Evolutionary conservation across 2,113 vertebrate species (phyloP).

Genomic region (Tauraco erythrolophus): DNA sequence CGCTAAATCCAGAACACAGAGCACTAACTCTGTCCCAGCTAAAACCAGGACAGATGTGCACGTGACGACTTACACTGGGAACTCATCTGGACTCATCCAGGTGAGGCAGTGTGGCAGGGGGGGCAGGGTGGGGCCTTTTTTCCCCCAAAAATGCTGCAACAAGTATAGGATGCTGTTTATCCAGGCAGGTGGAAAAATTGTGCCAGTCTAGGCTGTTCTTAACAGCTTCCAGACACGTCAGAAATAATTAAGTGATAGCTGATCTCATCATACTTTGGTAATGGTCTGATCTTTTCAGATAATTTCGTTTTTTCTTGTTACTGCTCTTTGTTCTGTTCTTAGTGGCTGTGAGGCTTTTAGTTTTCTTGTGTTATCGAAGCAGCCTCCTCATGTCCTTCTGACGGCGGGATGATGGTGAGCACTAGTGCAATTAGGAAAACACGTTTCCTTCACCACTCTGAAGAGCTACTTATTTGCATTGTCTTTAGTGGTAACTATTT

Average conservation of each 20-base stretch:
- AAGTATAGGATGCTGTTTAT: background rate
- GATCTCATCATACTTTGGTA: background rate
- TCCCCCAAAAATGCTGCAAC: background rate
- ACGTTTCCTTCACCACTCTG: background rate
- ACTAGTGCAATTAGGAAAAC: background rate
- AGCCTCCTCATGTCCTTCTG: background rate
- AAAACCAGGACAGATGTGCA: background rate
- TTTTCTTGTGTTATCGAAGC: background rate
- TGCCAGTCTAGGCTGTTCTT: background rate
- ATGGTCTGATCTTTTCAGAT: background rate
- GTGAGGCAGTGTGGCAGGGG: background rate
- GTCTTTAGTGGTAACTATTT: background rate
- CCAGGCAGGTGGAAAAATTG: background rate
- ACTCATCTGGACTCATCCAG: background rate
- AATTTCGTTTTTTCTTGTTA: background rate
- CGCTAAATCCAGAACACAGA: no score
- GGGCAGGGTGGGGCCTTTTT: background rate
- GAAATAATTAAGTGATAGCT: background rate
- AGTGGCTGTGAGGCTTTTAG: background rate
- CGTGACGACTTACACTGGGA: background rate
- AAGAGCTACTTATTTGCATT: background rate
- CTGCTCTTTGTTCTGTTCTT: background rate
- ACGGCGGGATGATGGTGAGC: background rate
- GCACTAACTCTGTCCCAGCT: no score
- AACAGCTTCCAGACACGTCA: background rate